Conservation (phyloP, 2,888 invertebrate species). For the Dryococelus australis region DNA sequence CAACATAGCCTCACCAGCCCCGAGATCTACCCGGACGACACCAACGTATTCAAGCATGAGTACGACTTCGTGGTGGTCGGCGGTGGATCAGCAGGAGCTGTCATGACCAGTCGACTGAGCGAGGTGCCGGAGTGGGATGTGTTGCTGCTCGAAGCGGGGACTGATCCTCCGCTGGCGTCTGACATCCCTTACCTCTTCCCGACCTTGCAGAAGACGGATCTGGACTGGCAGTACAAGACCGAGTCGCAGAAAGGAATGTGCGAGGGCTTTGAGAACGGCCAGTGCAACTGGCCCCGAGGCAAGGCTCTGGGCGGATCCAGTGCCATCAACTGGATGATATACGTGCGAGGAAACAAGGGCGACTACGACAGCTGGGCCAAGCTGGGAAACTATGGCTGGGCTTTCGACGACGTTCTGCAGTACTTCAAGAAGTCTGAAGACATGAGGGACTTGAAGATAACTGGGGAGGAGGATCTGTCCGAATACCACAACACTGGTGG, state of each 20-base stretch:
- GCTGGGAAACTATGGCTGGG: conserved; percentile 70
- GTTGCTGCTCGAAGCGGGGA: conserved; percentile 61
- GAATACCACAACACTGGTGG: conserved; percentile 59
- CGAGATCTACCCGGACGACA: conserved; percentile 28
- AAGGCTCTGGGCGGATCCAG: conserved; percentile 73
- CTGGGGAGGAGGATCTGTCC: conserved; percentile 62
- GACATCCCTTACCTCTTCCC: conserved; percentile 26
- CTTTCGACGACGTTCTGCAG: conserved; percentile 59
- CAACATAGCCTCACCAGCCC: conserved; percentile 22
- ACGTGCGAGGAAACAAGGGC: conserved; percentile 67
- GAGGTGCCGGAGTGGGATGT: conserved; percentile 51
- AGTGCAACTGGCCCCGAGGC: conserved; percentile 65
- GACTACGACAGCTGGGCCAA: conserved; percentile 72
- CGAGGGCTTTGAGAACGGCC: conserved; percentile 53
- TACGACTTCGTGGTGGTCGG: conserved; percentile 62
- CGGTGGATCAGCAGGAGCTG: conserved; percentile 61
- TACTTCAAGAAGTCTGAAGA: conserved; percentile 59
- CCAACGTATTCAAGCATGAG: background rate
- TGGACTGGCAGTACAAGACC: conserved; percentile 61
- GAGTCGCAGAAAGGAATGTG: conserved; percentile 60
- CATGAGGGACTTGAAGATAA: conserved; percentile 63
- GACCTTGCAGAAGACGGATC: conserved; percentile 50
- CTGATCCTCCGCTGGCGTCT: conserved; percentile 51
- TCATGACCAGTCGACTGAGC: conserved; percentile 61
- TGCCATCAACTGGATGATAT: conserved; percentile 70